phyloP scores from a whole-genome alignment of 2,797 vertebrate species.

The Tragopan temminckii region DNA sequence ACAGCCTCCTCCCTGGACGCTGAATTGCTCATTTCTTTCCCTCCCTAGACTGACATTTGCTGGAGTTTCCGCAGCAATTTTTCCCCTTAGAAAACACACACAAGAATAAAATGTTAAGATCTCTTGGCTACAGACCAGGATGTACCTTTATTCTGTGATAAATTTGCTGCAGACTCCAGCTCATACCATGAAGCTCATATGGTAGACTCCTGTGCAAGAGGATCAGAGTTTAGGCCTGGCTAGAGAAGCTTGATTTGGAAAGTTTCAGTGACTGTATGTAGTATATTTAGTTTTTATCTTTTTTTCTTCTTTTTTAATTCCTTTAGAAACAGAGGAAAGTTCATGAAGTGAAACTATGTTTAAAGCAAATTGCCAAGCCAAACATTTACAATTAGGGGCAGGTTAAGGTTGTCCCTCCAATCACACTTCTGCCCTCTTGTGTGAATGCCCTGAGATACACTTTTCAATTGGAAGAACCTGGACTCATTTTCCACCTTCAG shows the following conservation, averaged over 20 bases:
- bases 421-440: conserved; percentile 63
- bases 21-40: accelerated
- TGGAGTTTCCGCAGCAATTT: not conserved
- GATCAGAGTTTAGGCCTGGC: not conserved
- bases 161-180: not conserved
- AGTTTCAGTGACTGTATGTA: not conserved
- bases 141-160: not conserved
- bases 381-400: conserved; percentile 7
- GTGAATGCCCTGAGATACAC: conserved; percentile 56
- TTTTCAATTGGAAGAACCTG: conserved; percentile 7
- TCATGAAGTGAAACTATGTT: conserved; percentile 11
- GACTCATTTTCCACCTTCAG: not conserved
- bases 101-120: not conserved
- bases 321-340: conserved; percentile 16
- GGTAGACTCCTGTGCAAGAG: not conserved
- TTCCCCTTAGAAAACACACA: not conserved
- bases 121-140: not conserved
- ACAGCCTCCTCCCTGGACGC: not conserved
- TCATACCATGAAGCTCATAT: not conserved
- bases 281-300: not conserved
- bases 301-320: accelerated
- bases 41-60: not conserved
- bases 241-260: not conserved
- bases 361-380: conserved; percentile 31
- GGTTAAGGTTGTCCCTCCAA: conserved; percentile 38